Percentiles rank a stretch among this genome's conserved stretches.
phyloP scores from a whole-genome alignment of 1,140 invertebrate species.

The Drosophila neocordata region DNA sequence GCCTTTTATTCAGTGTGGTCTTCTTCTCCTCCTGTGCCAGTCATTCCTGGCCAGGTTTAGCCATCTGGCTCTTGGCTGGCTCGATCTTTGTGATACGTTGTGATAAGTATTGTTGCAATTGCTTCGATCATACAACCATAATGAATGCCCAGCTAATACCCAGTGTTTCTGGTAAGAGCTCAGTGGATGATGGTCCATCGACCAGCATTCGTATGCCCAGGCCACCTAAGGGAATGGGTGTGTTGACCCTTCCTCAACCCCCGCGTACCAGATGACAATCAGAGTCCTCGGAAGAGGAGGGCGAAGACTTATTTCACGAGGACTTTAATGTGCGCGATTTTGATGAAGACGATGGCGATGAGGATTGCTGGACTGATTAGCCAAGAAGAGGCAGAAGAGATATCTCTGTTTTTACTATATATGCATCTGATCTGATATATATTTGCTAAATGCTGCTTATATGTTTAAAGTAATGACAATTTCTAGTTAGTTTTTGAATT shows the following conservation, averaged over 20 bases:
- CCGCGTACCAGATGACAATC: constrained; percentile 80
- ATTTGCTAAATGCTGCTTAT: constrained; percentile 41
- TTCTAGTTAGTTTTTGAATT: constrained; percentile 50
- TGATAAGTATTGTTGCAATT: constrained; percentile 78
- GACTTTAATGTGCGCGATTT: constrained; percentile 77
- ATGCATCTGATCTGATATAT: not conserved
- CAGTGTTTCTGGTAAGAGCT: constrained; percentile 65
- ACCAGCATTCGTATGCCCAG: constrained; percentile 77
- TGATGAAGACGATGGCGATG: constrained; percentile 64
- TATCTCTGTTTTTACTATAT: constrained; percentile 18
- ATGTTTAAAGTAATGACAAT: constrained; percentile 28
- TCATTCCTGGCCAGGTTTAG: constrained; percentile 72
- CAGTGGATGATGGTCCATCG: constrained; percentile 31
- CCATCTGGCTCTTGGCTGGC: constrained; percentile 73
- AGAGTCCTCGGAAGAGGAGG: constrained; percentile 77
- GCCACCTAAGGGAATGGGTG: constrained; percentile 69
- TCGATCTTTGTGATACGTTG: constrained; percentile 68
- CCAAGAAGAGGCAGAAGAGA: not conserved
- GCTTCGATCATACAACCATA: constrained; percentile 70
- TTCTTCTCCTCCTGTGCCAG: constrained; percentile 64
- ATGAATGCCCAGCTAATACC: constrained; percentile 75
- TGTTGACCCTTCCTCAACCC: constrained; percentile 64
- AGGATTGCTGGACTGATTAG: constrained; percentile 79
- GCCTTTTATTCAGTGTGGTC: constrained; percentile 57
- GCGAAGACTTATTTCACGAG: constrained; percentile 78